Evolutionary conservation across 2,113 vertebrate species (phyloP).

Genomic region (Clarias batrachus): DNA sequence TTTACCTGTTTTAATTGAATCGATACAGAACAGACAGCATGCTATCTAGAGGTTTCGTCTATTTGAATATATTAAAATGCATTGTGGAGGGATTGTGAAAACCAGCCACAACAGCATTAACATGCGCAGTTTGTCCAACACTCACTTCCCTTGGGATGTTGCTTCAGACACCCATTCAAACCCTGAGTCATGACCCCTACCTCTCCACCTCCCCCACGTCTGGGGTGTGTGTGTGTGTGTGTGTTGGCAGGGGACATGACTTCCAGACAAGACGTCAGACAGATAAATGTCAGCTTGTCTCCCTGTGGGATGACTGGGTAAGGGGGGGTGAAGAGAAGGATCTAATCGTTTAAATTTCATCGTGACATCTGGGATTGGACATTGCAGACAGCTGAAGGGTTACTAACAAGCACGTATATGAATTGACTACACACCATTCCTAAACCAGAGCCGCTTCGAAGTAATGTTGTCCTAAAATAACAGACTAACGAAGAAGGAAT

Average conservation of each 20-base stretch:
- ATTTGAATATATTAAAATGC: constrained; percentile 25
- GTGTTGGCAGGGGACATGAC: constrained; percentile 37
- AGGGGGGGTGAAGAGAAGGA: constrained; percentile 26
- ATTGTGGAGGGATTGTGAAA: constrained; percentile 19
- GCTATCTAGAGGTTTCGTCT: constrained; percentile 7
- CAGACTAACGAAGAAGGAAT: not conserved
- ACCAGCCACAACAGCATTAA: constrained; percentile 45
- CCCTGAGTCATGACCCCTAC: constrained; percentile 53
- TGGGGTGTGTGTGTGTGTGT: constrained; percentile 36
- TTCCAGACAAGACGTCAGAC: constrained; percentile 56
- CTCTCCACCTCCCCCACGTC: constrained; percentile 49
- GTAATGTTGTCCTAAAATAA: not conserved
- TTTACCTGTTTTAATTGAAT: not conserved
- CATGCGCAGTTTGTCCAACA: constrained; percentile 49
- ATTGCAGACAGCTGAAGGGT: constrained; percentile 14
- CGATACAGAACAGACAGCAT: not conserved
- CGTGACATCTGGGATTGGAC: constrained; percentile 31
- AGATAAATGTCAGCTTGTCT: constrained; percentile 56
- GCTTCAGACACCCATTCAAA: constrained; percentile 55
- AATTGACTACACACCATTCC: not conserved
- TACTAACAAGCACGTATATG: constrained; percentile 1
- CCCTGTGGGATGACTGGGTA: constrained; percentile 48
- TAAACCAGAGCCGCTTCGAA: not conserved
- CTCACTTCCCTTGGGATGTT: constrained; percentile 49
- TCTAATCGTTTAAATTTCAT: constrained; percentile 47